A percentile compares a stretch with the other conserved stretches of the same genome.
Evolutionary conservation across 2,888 invertebrate species (phyloP).

Genomic region (Hydropsyche betteni): DNA sequence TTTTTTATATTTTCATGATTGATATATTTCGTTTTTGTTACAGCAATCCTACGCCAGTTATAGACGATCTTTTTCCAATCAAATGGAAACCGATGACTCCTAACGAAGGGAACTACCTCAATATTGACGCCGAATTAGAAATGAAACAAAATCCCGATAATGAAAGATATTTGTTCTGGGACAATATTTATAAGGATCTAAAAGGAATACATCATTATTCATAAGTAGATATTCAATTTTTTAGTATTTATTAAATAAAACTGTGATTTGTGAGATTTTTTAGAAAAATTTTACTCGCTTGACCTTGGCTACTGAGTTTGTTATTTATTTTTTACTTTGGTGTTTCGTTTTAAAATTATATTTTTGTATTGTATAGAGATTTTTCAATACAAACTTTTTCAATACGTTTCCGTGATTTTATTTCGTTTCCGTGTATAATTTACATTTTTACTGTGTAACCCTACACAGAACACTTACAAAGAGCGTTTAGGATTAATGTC

Average conservation of each 20-base stretch:
- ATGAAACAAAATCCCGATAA: conserved; percentile 44
- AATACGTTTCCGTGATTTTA: too few species aligned
- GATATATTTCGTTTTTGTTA: conserved; percentile 39
- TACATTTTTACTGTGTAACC: too few species aligned
- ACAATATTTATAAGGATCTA: conserved; percentile 31
- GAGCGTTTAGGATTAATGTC: not conserved
- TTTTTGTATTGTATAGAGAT: too few species aligned
- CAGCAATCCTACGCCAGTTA: conserved; percentile 49
- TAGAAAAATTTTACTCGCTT: not conserved
- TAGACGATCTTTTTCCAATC: conserved; percentile 40
- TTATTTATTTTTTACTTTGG: too few species aligned
- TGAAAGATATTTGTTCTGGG: conserved; percentile 47
- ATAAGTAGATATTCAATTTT: not conserved
- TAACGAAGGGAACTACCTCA: conserved; percentile 41
- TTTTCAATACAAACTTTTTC: too few species aligned
- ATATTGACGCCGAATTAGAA: conserved; percentile 44
- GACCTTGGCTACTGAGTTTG: too few species aligned
- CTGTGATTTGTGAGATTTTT: conserved; percentile 16
- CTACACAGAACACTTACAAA: not conserved
- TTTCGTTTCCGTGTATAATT: too few species aligned
- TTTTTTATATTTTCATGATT: not conserved
- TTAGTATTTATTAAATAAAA: not conserved
- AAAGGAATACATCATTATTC: not conserved
- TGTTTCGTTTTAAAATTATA: too few species aligned
- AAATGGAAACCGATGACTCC: conserved; percentile 48